Conservation (phyloP, 1,140 invertebrate species). For the Drosophila rufa region DNA sequence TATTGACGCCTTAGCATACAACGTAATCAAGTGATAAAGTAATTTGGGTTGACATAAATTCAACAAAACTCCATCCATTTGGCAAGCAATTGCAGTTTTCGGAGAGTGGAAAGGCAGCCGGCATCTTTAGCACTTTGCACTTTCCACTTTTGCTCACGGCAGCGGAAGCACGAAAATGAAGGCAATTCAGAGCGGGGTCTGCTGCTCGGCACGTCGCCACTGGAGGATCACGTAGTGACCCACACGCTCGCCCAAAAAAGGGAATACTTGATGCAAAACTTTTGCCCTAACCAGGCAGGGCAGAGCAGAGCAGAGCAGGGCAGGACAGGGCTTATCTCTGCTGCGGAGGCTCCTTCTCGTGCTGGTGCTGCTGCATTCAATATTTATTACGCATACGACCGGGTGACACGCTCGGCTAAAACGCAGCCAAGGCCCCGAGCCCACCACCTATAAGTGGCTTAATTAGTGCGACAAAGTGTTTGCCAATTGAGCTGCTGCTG, state of each 20-base stretch:
- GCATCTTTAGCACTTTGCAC: constrained; percentile 22
- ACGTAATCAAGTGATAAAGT: neutral
- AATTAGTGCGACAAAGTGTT: constrained; percentile 76
- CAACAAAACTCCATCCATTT: constrained; percentile 13
- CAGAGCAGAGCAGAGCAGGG: neutral
- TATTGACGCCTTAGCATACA: neutral
- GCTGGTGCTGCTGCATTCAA: constrained; percentile 42
- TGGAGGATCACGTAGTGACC: constrained; percentile 59
- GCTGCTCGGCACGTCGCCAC: constrained; percentile 50
- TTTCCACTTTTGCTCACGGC: constrained; percentile 29
- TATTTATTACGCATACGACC: constrained; percentile 71
- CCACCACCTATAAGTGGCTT: constrained; percentile 58
- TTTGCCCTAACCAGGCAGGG: constrained; percentile 20
- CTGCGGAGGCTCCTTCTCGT: constrained; percentile 5
- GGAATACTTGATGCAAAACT: constrained; percentile 72
- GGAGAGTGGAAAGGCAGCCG: neutral
- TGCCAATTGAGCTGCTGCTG: constrained; percentile 52
- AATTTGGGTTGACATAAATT: constrained; percentile 16
- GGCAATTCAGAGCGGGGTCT: constrained; percentile 50
- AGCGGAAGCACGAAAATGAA: constrained; percentile 67
- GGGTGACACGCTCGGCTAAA: constrained; percentile 26
- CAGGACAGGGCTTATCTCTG: constrained; percentile 22
- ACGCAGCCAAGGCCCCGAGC: constrained; percentile 31
- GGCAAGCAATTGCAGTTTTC: constrained; percentile 4
- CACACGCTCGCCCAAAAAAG: constrained; percentile 42